Conservation (phyloP, 2,113 vertebrate species). For the Trichomycterus rosablanca region DNA sequence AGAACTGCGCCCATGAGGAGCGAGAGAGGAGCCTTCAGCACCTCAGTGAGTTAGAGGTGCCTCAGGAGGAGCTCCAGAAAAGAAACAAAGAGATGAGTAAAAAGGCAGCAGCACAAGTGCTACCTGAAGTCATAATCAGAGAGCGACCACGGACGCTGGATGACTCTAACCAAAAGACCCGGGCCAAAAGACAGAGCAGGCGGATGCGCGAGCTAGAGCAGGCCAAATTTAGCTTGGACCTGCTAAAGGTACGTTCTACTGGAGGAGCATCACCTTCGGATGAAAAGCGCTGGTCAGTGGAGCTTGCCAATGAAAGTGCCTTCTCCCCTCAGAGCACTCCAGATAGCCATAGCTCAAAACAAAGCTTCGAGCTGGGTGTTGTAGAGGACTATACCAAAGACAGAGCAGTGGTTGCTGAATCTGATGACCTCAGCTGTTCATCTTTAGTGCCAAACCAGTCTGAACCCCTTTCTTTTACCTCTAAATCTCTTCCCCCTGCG, state of each 20-base stretch:
- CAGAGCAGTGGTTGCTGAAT: conserved; percentile 47
- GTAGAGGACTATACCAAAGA: conserved; percentile 74
- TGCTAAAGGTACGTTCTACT: conserved; percentile 88
- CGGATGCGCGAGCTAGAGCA: conserved; percentile 95
- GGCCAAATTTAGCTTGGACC: conserved; percentile 91
- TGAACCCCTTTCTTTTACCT: conserved; percentile 51
- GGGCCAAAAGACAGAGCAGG: conserved; percentile 90
- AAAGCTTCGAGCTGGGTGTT: conserved; percentile 83
- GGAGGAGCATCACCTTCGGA: conserved; percentile 79
- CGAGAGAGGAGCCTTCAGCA: conserved; percentile 65
- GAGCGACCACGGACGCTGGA: conserved; percentile 77
- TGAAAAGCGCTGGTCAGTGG: conserved; percentile 79
- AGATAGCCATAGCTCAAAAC: conserved; percentile 88
- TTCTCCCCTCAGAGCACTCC: conserved; percentile 81
- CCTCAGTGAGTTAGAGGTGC: conserved; percentile 54
- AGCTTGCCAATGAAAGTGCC: conserved; percentile 71
- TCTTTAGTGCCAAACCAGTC: conserved; percentile 22
- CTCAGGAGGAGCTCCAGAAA: conserved; percentile 34
- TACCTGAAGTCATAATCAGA: conserved; percentile 64
- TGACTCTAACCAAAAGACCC: conserved; percentile 83
- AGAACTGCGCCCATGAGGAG: conserved; percentile 72
- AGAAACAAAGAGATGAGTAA: conserved; percentile 25
- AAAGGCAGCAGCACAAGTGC: conserved; percentile 2
- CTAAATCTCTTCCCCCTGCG: conserved; percentile 28
- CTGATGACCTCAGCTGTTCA: conserved; percentile 56